Evolutionary conservation across 1,140 invertebrate species (phyloP).

Genomic region (Pseudomyrmex sp.): DNA sequence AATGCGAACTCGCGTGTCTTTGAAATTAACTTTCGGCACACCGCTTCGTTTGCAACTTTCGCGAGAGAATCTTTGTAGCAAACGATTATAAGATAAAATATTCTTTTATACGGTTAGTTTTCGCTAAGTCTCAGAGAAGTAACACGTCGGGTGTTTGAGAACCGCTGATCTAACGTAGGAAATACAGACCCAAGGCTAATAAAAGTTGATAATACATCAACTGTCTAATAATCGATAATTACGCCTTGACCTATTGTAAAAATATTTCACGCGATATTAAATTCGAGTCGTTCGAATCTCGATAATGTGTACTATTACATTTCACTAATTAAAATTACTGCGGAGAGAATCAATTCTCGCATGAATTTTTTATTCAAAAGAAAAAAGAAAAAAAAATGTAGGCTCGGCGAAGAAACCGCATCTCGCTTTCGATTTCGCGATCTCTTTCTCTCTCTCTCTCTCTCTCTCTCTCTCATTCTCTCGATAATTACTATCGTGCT

Average conservation of each 20-base stretch:
- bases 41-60: slow-evolving; percentile 10
- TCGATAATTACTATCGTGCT: slow-evolving; percentile 65
- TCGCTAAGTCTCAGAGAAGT: not conserved
- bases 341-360: not conserved
- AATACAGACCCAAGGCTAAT: not conserved
- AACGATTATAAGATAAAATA: not conserved
- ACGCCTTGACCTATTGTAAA: not conserved
- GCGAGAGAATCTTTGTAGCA: not conserved
- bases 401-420: slow-evolving; percentile 14
- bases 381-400: slow-evolving; percentile 42
- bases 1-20: slow-evolving; percentile 24
- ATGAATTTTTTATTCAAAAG: not conserved
- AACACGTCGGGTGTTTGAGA: not conserved
- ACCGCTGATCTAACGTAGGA: not conserved
- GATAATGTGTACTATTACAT: not conserved
- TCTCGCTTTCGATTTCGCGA: slow-evolving; percentile 52
- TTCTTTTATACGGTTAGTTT: not conserved
- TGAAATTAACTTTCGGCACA: slow-evolving; percentile 18
- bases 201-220: slow-evolving; percentile 1
- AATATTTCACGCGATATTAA: not conserved
- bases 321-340: slow-evolving; percentile 14
- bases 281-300: not conserved
- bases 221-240: not conserved
- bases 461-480: no score
- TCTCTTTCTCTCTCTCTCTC: slow-evolving; percentile 23